phyloP scores from a whole-genome alignment of 1,140 invertebrate species.

The Scaptodrosophila lebanonensis region DNA sequence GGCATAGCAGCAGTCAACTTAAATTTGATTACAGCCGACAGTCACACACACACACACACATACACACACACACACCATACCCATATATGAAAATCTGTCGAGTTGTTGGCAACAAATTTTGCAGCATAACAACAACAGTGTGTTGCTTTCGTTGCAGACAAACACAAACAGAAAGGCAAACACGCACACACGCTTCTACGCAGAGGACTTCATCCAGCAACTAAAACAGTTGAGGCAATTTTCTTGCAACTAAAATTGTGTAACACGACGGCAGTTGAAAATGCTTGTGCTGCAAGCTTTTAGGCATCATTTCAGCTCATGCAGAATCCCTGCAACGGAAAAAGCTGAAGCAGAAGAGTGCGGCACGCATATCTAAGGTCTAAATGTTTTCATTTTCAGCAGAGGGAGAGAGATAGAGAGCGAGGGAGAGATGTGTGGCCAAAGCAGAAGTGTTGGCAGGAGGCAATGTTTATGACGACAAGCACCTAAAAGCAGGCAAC shows the following conservation, averaged over 20 bases:
- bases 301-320: too few species aligned
- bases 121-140: too few species aligned
- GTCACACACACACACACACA: constrained; percentile 2
- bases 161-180: background rate
- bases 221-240: constrained; percentile 46
- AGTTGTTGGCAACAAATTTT: too few species aligned
- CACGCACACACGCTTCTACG: background rate
- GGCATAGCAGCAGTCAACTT: constrained; percentile 40
- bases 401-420: too few species aligned
- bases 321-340: too few species aligned
- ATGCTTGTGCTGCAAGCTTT: too few species aligned
- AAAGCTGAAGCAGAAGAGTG: background rate
- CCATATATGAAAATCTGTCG: background rate
- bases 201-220: constrained; percentile 3
- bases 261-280: too few species aligned
- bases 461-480: constrained; percentile 62
- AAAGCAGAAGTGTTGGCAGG: background rate
- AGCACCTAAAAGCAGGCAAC: constrained; percentile 47
- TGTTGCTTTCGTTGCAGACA: too few species aligned
- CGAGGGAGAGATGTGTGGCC: background rate
- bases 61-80: background rate
- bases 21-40: constrained; percentile 57
- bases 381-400: constrained; percentile 74
- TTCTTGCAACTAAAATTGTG: constrained; percentile 53
- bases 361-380: background rate